A percentile compares a stretch with the other conserved stretches of the same genome.
phyloP scores from a whole-genome alignment of 1,140 invertebrate genomes.

The Ceratosolen solmsi region DNA sequence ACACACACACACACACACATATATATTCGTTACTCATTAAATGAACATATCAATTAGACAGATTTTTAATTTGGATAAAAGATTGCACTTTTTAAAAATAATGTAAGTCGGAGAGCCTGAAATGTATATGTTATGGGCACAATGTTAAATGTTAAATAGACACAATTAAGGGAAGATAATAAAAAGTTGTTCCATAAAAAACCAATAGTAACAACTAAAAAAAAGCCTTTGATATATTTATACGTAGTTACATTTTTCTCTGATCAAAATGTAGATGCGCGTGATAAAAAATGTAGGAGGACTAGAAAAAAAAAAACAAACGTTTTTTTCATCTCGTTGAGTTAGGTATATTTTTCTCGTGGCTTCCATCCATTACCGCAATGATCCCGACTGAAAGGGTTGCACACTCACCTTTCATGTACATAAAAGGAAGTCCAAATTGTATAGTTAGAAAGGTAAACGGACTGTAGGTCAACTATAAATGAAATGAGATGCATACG shows the following conservation, averaged over 20 bases:
- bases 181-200: constrained; percentile 22
- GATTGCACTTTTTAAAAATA: background rate
- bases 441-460: constrained; percentile 15
- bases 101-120: background rate
- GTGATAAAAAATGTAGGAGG: constrained; percentile 43
- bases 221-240: constrained; percentile 40
- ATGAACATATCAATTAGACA: too few species aligned
- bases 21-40: too few species aligned
- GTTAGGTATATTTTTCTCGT: background rate
- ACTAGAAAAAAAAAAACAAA: background rate
- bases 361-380: constrained; percentile 24
- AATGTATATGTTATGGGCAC: too few species aligned
- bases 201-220: constrained; percentile 1
- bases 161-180: background rate
- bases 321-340: constrained; percentile 19
- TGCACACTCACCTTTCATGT: background rate
- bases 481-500: constrained; percentile 5
- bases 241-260: constrained; percentile 3
- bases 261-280: background rate
- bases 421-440: constrained; percentile 30
- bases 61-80: background rate
- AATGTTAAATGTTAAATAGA: constrained; percentile 7
- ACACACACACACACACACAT: too few species aligned
- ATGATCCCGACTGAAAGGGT: constrained; percentile 44
- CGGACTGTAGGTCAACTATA: background rate